These are phyloP conservation scores for Himalopsyche tibetana DNA, from an alignment of 2,888 invertebrate genomes.

Conservation along the genomic window DNA sequence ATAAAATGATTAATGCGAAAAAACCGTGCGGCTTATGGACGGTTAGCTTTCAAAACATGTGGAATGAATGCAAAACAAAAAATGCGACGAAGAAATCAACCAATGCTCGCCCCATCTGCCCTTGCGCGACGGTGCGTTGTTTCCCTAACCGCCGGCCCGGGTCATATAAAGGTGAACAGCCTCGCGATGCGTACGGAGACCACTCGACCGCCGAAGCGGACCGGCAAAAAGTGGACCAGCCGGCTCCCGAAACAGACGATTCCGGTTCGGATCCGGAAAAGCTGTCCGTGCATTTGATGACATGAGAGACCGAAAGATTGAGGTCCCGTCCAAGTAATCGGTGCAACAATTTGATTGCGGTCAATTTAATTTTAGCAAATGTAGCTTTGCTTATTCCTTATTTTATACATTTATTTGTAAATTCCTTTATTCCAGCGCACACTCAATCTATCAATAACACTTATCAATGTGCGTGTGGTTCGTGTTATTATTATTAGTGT, in stretches of 20 bases:
- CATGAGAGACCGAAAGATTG: no score
- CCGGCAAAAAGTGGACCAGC: constrained; percentile 35
- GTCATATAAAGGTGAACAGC: constrained; percentile 34
- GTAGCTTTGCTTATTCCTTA: no score
- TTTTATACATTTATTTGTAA: no score
- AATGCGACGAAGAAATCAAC: no score
- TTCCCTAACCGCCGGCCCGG: background rate
- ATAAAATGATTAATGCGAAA: no score
- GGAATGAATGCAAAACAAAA: no score
- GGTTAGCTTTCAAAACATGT: no score
- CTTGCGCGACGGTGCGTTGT: background rate
- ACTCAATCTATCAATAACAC: background rate
- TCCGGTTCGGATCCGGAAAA: constrained; percentile 38
- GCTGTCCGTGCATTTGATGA: background rate
- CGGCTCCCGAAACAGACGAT: constrained; percentile 16
- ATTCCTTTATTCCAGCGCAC: no score
- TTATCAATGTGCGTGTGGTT: background rate
- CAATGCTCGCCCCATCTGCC: background rate
- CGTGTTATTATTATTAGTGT: background rate
- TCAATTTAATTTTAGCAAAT: no score
- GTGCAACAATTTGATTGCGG: no score
- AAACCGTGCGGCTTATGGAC: no score
- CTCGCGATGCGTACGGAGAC: constrained; percentile 5
- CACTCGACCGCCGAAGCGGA: constrained; percentile 31
- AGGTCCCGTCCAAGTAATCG: no score